A percentile compares a stretch with the other conserved stretches of the same genome.
phyloP scores from a whole-genome alignment of 2,797 vertebrate species.

The Enteromius anoplus region DNA sequence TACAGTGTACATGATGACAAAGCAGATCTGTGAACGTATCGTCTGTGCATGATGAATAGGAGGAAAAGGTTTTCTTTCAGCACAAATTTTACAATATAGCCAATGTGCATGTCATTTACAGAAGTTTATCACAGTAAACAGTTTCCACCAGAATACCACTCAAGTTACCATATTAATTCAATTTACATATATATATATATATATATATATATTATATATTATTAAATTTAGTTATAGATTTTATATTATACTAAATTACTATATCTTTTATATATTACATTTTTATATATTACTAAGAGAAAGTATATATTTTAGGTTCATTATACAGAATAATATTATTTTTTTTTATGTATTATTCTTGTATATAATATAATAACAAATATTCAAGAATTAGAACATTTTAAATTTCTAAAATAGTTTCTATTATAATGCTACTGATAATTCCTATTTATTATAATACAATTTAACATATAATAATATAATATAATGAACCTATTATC shows the following conservation, averaged over 20 bases:
- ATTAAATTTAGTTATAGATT: too few species aligned
- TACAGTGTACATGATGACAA: conserved; percentile 88
- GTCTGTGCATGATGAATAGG: conserved; percentile 56
- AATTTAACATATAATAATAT: neutral
- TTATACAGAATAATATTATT: neutral
- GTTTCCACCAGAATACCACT: neutral
- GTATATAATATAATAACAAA: neutral
- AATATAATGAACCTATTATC: neutral
- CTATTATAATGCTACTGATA: too few species aligned
- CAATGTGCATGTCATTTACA: neutral
- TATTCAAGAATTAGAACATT: neutral
- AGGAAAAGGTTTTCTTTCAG: conserved; percentile 49
- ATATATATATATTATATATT: too few species aligned
- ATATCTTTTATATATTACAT: too few species aligned
- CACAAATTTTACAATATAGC: conserved; percentile 47
- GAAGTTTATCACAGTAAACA: neutral
- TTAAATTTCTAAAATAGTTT: too few species aligned
- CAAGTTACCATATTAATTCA: neutral
- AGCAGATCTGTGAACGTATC: conserved; percentile 77
- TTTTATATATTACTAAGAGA: neutral
- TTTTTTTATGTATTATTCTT: neutral
- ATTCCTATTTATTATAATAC: neutral
- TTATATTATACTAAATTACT: too few species aligned
- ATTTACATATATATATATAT: too few species aligned
- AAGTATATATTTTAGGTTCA: neutral